Evolutionary conservation across 2,888 invertebrate genomes (phyloP), one percentile per base, ranked within the genome.

Genomic region (Andrena bicolor): DNA sequence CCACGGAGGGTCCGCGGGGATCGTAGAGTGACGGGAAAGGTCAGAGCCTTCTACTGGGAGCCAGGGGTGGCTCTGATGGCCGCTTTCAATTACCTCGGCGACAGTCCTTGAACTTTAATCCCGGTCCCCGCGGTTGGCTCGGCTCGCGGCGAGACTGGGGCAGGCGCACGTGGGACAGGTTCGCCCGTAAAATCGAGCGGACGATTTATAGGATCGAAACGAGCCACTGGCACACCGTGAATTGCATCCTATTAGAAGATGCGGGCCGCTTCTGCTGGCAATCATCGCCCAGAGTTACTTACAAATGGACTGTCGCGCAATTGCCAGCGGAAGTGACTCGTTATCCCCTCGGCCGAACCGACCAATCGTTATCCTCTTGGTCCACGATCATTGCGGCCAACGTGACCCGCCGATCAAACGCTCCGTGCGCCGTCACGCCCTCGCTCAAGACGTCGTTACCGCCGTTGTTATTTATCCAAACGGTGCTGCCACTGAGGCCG

Each of bases 271-370:
- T 89, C 85, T 83, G 85, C 83, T 89, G 83, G 86, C 83, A 86
- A 89, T 91, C 71, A 87, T 90, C 71, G 82, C 41, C 41, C 41
- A 41, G 90, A 86, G 84, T 86, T 86, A 88, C 88, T 89, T 88
- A 89, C 89, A 88, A 88, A 91, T 89, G 89, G 87, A 83, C 87
- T 82, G 82, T 82, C 86, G 70, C 89, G 88, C 92, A 92, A 92
- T 93, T 92, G 91, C 89, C 91, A 89, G 89, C 93, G 93, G 93
- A 93, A 93, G 92, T 90, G 90, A 87, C 92, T 93, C 90, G 92
- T 93, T 93, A 92, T 90, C 85, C 90, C 88, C 92, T 91, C 90
- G 89, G 85, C 82, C 76, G 86, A 85, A 85, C 77, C 82, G 83
- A 84, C 90, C 90, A 89, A 91, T 90, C 90, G 90, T 91, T 87